Conservation (phyloP, 2,797 vertebrate genomes). For the Allobates femoralis region DNA sequence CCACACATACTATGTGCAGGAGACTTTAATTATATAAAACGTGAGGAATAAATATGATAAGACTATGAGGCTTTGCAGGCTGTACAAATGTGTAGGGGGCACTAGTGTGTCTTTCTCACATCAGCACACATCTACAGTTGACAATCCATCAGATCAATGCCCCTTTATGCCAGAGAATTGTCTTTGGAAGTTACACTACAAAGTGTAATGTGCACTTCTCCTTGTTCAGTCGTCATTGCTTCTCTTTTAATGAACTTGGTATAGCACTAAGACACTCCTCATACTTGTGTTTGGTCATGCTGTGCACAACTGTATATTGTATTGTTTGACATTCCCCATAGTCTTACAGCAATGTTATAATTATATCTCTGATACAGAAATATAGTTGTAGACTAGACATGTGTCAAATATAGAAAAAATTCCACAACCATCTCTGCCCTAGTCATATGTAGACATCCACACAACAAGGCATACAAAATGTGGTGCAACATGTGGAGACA, state of each 20-base stretch:
- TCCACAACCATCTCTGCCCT: too few relatives aligned
- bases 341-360: background rate
- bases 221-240: background rate
- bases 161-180: background rate
- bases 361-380: too few relatives aligned
- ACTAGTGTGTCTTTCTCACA: background rate
- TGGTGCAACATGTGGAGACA: too few relatives aligned
- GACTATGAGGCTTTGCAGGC: background rate
- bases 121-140: background rate
- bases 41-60: background rate
- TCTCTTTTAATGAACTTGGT: background rate
- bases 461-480: too few relatives aligned
- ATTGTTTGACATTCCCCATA: background rate
- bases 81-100: background rate
- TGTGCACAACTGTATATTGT: background rate
- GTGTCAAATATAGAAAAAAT: too few relatives aligned
- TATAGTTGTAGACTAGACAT: too few relatives aligned
- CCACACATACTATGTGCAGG: background rate
- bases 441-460: too few relatives aligned
- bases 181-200: background rate
- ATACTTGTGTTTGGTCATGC: background rate
- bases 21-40: background rate
- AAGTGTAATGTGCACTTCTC: conserved; percentile 3
- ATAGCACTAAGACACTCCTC: background rate
- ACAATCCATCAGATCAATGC: conserved; percentile 9